Conservation (phyloP, 2,797 vertebrate species). For the Phataginus tetradactyla region DNA sequence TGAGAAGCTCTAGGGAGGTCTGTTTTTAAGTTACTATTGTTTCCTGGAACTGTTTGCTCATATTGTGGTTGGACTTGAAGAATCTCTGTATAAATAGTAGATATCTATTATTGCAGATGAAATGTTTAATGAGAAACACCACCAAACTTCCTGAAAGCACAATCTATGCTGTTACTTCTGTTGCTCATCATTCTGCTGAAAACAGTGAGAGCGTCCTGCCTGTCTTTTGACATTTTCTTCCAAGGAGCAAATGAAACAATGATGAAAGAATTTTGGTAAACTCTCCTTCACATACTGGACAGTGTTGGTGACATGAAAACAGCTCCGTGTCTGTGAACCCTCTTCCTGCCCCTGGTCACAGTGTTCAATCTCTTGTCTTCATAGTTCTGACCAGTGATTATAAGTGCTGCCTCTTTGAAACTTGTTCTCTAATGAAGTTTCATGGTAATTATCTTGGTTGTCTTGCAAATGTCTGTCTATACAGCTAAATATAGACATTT, state of each 20-base stretch:
- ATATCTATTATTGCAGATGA: slow-evolving; percentile 58
- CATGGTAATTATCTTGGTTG: not conserved
- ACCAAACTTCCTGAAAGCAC: slow-evolving; percentile 45
- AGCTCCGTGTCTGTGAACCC: not conserved
- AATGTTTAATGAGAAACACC: slow-evolving; percentile 46
- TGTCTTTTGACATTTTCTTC: slow-evolving; percentile 19
- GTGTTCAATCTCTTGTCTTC: not conserved
- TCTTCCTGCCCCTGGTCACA: not conserved
- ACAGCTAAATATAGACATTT: not conserved
- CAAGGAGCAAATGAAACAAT: slow-evolving; percentile 30
- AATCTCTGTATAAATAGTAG: slow-evolving; percentile 65
- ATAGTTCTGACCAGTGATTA: not conserved
- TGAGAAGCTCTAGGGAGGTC: slow-evolving; percentile 58
- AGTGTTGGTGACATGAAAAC: slow-evolving; percentile 21
- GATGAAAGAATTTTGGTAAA: slow-evolving; percentile 30
- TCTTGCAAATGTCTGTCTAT: not conserved
- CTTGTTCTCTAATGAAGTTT: not conserved
- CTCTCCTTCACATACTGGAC: not conserved
- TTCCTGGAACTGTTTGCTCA: slow-evolving; percentile 59
- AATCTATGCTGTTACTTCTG: not conserved
- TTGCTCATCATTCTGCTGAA: slow-evolving; percentile 1
- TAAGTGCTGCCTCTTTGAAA: not conserved
- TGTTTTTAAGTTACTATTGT: slow-evolving; percentile 74
- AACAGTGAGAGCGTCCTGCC: not conserved
- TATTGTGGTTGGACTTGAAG: slow-evolving; percentile 71